Conservation (phyloP, 2,113 vertebrate species). For the Triplophysa dalaica region DNA sequence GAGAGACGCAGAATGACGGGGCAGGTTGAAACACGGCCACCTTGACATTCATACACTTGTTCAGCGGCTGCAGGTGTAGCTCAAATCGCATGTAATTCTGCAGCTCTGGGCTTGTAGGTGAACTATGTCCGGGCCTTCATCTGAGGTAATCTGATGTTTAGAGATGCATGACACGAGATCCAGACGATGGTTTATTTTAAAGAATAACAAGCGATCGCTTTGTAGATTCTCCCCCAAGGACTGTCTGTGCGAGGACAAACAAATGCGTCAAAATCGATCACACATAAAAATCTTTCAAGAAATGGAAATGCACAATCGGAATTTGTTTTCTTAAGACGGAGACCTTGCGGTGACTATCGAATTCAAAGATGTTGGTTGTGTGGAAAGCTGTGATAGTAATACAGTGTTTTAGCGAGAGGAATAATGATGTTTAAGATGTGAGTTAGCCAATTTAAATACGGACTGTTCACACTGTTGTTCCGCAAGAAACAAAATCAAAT, state of each 20-base stretch:
- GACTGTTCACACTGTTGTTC: neutral
- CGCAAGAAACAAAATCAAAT: neutral
- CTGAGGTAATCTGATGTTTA: constrained; percentile 16
- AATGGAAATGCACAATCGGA: constrained; percentile 8
- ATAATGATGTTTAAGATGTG: neutral
- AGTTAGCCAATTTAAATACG: neutral
- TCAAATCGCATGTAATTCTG: constrained; percentile 62
- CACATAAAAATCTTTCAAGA: neutral
- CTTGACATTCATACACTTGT: constrained; percentile 96
- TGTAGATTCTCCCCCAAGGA: neutral
- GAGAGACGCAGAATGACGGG: constrained; percentile 59
- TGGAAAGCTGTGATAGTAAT: neutral
- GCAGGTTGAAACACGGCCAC: constrained; percentile 79
- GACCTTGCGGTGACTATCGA: neutral
- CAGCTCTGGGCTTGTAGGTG: constrained; percentile 15
- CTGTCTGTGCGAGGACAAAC: neutral
- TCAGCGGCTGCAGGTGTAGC: constrained; percentile 93
- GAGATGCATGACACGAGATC: neutral
- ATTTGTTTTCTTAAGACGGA: neutral
- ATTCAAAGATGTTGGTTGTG: neutral
- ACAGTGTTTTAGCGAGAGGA: neutral
- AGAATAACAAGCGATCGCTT: constrained; percentile 12
- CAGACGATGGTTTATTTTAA: constrained; percentile 24
- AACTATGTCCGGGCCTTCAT: constrained; percentile 63
- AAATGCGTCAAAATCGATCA: neutral